Base-by-base conservation (phyloP, 2,797 vertebrate species). In the Myotis vivesi region DNA sequence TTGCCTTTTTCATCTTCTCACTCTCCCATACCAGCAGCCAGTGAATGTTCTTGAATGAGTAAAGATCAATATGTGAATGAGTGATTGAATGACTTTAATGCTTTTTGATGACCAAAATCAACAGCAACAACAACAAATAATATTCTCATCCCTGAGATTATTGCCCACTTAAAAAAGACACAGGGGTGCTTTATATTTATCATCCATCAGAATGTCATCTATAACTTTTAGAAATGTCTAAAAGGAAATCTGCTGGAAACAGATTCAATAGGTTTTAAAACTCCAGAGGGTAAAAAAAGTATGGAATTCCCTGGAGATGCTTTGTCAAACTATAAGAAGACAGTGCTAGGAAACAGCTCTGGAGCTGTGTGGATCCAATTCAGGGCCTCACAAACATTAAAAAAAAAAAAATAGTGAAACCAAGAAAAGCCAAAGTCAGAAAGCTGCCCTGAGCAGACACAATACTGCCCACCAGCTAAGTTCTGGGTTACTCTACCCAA, bases 191-290 rank as follows among this genome's bases (percentile, higher is more conserved):
- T 76, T 36, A 3, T 72, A 84, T 71, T 46, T 64, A 9, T 80
- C 44, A 59, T 59, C 19, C 46, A n/a, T 49, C 66, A 75, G n/a
- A 93, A 91, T 17, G 12, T n/a, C 59, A 79, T 87, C 59, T 91
- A 7, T 83, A 82, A 87, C 46, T 75, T 82, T 79, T 51, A 73
- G 23, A 66, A 44, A 72, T 19, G 1, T 87, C 86, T 71, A 64
- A 28, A 49, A 92, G 59, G 17, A 75, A 91, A 77, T 53, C 17
- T 19, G 20, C 5, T 79, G 6, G 36, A 28, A 90, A 90, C 51
- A 64, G 7, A 41, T 66, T 76, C n/a, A 46, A 41, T 53, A 49
- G 30, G 25, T 66, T 94, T 94, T 86, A 89, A 73, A 95, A 79
- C 44, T 53, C 15, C 22, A 71, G 69, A 83, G 19, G 12, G 8